Evolutionary conservation across 2,888 invertebrate species (phyloP).

Genomic region (Melinaea menophilus): DNA sequence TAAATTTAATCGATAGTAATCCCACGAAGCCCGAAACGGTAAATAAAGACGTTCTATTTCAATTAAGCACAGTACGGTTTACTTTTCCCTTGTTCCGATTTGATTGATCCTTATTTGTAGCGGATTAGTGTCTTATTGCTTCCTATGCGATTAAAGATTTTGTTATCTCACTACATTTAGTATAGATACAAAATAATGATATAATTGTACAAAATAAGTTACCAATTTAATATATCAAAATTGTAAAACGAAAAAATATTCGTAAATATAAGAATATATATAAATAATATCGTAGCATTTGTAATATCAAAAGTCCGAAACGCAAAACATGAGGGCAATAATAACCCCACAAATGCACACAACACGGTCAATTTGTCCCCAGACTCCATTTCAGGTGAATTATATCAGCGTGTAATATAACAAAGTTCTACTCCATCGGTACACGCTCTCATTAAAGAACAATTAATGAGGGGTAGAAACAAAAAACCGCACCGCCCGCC

Average conservation of each 20-base stretch:
- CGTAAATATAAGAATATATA: too few relatives aligned
- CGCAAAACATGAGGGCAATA: slow-evolving; percentile 5
- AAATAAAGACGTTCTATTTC: slow-evolving; percentile 41
- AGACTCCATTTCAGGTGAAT: slow-evolving; percentile 40
- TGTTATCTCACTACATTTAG: background rate
- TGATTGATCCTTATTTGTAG: slow-evolving; percentile 47
- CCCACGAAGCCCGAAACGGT: slow-evolving; percentile 30
- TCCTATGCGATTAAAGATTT: slow-evolving; percentile 15
- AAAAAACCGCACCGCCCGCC: slow-evolving; percentile 43
- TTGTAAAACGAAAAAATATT: too few relatives aligned
- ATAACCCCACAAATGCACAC: slow-evolving; percentile 11
- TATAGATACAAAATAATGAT: background rate
- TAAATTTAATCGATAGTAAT: slow-evolving; percentile 30
- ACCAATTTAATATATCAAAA: too few relatives aligned
- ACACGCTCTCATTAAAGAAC: slow-evolving; percentile 46
- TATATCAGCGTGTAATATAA: slow-evolving; percentile 34
- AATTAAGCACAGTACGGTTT: slow-evolving; percentile 38
- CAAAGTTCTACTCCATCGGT: slow-evolving; percentile 27
- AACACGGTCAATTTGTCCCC: slow-evolving; percentile 35
- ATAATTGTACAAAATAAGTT: background rate
- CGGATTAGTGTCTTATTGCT: slow-evolving; percentile 27
- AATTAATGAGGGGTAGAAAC: slow-evolving; percentile 47
- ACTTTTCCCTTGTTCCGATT: slow-evolving; percentile 36
- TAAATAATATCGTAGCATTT: too few relatives aligned
- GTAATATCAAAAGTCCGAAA: background rate